Percentiles rank a stretch among this genome's conserved stretches.
These are phyloP conservation scores for Pecten maximus DNA, from an alignment of 2,888 invertebrate genomes.

Conservation along the genomic window DNA sequence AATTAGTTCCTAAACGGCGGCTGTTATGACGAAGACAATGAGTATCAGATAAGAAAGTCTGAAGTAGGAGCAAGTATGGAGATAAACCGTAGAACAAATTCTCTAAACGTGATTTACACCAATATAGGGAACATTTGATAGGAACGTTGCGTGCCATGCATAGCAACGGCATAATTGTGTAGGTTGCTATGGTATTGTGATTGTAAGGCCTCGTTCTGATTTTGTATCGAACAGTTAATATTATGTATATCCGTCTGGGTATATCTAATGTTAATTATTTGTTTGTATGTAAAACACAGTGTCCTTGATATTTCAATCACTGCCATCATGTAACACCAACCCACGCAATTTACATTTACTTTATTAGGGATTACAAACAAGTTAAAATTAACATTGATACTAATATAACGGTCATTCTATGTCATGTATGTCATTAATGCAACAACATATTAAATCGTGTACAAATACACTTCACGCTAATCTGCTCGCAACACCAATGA, in stretches of 20 bases:
- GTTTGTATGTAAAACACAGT: no score
- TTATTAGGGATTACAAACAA: no score
- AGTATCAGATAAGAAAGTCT: neutral
- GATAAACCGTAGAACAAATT: neutral
- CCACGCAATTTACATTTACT: no score
- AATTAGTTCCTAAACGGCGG: neutral
- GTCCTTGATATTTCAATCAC: no score
- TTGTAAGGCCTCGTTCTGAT: neutral
- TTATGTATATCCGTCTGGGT: neutral
- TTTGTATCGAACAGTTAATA: neutral
- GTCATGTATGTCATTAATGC: no score
- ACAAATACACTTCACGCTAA: no score
- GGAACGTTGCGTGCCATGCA: neutral
- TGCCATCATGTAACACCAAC: no score
- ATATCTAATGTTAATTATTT: neutral
- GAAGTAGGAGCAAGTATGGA: neutral
- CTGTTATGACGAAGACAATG: neutral
- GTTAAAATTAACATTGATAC: no score
- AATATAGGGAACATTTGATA: neutral
- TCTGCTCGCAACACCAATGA: no score
- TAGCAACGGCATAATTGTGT: neutral
- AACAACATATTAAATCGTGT: no score
- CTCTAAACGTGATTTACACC: neutral
- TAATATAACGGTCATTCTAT: no score
- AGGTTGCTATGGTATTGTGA: neutral